A percentile compares a stretch with the other conserved stretches of the same genome.
phyloP scores from a whole-genome alignment of 2,888 invertebrate genomes.

The Branchinecta sandiegonensis region DNA sequence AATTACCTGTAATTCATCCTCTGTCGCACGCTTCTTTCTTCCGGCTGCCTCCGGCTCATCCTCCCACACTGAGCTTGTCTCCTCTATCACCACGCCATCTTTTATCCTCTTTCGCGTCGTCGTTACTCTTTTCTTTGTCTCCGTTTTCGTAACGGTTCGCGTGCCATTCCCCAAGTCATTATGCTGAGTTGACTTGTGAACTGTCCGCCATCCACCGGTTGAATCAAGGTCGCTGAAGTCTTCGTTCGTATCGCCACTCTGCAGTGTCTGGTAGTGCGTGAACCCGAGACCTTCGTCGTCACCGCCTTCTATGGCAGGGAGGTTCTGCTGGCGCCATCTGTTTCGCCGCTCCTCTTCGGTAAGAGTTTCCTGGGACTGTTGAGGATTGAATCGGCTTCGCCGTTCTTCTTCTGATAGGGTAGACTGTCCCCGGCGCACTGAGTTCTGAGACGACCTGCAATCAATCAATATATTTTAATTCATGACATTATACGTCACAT shows the following conservation, averaged over 20 bases:
- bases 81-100: conserved; percentile 2
- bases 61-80: background rate
- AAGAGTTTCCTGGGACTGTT: too few species aligned
- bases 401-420: background rate
- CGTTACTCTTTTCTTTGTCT: conserved; percentile 1
- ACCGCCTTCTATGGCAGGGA: background rate
- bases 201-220: background rate
- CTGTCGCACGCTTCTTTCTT: background rate
- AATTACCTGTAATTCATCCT: background rate
- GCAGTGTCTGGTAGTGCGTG: background rate
- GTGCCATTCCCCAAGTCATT: conserved; percentile 6
- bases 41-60: background rate
- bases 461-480: too few species aligned
- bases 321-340: background rate
- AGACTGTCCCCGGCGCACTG: too few species aligned
- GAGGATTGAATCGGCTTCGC: background rate
- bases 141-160: background rate
- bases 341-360: background rate
- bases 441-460: too few species aligned
- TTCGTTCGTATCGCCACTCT: background rate
- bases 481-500: too few species aligned
- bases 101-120: background rate
- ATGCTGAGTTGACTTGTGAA: background rate
- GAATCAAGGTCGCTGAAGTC: background rate
- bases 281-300: background rate